phyloP scores from a whole-genome alignment of 2,797 vertebrate genomes.

The Galaxias olidus region DNA sequence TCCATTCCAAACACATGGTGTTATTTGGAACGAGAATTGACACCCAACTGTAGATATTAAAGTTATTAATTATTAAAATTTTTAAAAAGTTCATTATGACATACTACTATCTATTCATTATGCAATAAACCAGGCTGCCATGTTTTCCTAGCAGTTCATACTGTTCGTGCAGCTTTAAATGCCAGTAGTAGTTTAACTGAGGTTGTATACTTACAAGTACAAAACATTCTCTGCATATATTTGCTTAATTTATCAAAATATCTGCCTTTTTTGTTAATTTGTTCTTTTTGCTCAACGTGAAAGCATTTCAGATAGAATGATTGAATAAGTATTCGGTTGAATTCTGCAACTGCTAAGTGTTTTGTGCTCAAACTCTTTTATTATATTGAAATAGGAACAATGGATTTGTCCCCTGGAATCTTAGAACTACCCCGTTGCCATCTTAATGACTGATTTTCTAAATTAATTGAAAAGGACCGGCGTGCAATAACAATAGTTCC shows the following conservation, averaged over 20 bases:
- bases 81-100: too few relatives aligned
- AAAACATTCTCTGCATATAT: too few relatives aligned
- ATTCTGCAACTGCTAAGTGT: conserved; percentile 54
- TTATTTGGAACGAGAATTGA: too few relatives aligned
- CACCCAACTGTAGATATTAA: too few relatives aligned
- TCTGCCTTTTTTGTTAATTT: conserved; percentile 55
- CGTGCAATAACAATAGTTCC: conserved; percentile 16
- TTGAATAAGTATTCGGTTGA: conserved; percentile 54
- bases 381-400: conserved; percentile 39
- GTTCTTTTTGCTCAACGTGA: conserved; percentile 51
- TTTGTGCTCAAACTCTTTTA: conserved; percentile 66
- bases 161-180: too few relatives aligned
- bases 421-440: conserved; percentile 45
- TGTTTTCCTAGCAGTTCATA: too few relatives aligned
- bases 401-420: conserved; percentile 32
- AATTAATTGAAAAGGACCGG: conserved; percentile 38
- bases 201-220: too few relatives aligned
- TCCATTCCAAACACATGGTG: too few relatives aligned
- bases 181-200: too few relatives aligned
- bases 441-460: conserved; percentile 65
- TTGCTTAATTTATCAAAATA: conserved; percentile 5
- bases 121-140: too few relatives aligned
- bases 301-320: conserved; percentile 49
- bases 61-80: too few relatives aligned
- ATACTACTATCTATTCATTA: too few relatives aligned